Evolutionary conservation across 1,140 invertebrate species (phyloP), one percentile per base, ranked within the genome.

Genomic region (Atta texana): DNA sequence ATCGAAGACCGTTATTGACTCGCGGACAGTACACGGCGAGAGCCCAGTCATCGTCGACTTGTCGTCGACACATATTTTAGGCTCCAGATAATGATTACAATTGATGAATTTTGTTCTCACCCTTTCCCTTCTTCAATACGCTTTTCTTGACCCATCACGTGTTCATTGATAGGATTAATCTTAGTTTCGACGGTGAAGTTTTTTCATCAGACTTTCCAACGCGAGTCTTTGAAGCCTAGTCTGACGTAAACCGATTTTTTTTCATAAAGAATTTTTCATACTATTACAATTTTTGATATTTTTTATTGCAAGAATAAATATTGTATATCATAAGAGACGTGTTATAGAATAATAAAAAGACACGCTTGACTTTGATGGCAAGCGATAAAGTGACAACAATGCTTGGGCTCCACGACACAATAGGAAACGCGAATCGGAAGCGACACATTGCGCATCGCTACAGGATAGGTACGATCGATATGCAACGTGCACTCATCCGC

Each of bases 401-500:
- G 16, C 24, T 64, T 64, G 55, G n/a, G 34, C 6, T 18, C n/a
- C 24, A 18, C 34, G 21, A 57, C 63, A 10, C 61, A 34, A 51
- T 39, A 44, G 68, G 55, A 64, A 80, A 64, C 16, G 82, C 59
- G 55, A 84, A 51, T 87, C 69, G 82, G 84, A 88, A 80, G 81
- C 78, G 68, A 82, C 24, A 74, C 84, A 59, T 68, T 59, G 57
- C 39, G 59, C 53, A 86, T 57, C 57, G 87, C 64, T 78, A 88
- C 74, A 49, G 84, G 63, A 81, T 57, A 86, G 28, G 71, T 6
- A 34, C 64, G 24, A 84, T 84, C 86, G 92, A 94, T 89, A 92
- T 91, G 93, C 87, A 77, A 55, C 69, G 18, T 93, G 92, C 86
- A 86, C 86, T 92, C 85, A 89, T 87, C 89, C 89, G 88, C 80